Conservation (phyloP, 2,113 vertebrate species). For the Oncorhynchus kisutch region DNA sequence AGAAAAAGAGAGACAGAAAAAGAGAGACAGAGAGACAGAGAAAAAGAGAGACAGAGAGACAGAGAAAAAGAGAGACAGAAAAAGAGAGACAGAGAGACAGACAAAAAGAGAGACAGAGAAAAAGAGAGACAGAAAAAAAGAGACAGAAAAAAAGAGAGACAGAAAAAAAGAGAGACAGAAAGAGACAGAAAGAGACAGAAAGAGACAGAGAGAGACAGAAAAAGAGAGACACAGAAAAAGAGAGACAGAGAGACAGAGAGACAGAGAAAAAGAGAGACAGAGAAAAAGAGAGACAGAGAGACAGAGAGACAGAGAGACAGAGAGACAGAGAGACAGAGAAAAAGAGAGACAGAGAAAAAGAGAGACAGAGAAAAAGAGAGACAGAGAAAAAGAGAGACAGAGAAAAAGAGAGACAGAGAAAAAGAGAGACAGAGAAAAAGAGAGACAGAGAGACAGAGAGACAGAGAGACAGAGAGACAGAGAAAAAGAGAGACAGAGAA, state of each 20-base stretch:
- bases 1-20: accelerated
- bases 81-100: accelerated
- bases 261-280: accelerated
- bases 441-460: accelerated
- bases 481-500: too few species aligned
- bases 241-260: accelerated
- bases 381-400: too few species aligned
- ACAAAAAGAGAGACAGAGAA: accelerated
- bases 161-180: too few species aligned
- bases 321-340: too few species aligned
- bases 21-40: accelerated
- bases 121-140: too few species aligned
- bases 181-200: accelerated
- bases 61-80: accelerated
- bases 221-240: accelerated
- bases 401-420: too few species aligned
- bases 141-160: accelerated
- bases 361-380: too few species aligned
- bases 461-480: accelerated
- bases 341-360: too few species aligned
- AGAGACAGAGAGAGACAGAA: accelerated
- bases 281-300: accelerated
- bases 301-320: accelerated
- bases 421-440: too few species aligned
- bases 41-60: accelerated